Evolutionary conservation across 2,888 invertebrate species (phyloP).

Genomic region (Opisthograptis luteolata): DNA sequence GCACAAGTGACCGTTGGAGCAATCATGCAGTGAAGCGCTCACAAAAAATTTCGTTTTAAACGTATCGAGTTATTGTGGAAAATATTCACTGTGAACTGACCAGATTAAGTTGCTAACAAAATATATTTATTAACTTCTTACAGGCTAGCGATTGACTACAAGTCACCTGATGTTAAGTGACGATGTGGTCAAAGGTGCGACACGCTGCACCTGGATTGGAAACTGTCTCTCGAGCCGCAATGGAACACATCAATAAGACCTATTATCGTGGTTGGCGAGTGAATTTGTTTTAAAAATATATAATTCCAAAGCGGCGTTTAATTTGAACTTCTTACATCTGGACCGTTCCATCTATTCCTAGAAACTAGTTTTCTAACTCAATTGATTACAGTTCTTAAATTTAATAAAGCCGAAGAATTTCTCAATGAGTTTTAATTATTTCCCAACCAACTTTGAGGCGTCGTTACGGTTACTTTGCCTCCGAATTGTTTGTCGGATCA

Average conservation of each 20-base stretch:
- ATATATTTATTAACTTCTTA: no score
- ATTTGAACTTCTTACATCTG: no score
- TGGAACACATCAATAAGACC: no score
- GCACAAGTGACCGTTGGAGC: constrained; percentile 31
- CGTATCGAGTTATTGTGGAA: constrained; percentile 21
- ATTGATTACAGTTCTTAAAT: constrained; percentile 18
- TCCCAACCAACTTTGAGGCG: constrained; percentile 3
- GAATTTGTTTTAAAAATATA: no score
- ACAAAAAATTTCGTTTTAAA: constrained; percentile 40
- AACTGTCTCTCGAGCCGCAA: no score
- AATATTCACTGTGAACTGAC: constrained; percentile 31
- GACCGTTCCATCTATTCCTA: no score
- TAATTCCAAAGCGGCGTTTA: no score
- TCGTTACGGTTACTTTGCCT: not conserved
- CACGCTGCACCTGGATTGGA: no score
- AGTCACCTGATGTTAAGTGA: no score
- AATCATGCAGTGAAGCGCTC: constrained; percentile 44
- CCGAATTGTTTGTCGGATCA: not conserved
- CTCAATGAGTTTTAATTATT: constrained; percentile 17
- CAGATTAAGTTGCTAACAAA: constrained; percentile 32
- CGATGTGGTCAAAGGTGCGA: no score
- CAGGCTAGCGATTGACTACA: no score
- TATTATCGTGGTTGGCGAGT: no score
- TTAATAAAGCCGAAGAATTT: constrained; percentile 14
- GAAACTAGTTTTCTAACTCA: constrained; percentile 1